Conservation (phyloP, 2,113 vertebrate species). For the Burhinus oedicnemus region DNA sequence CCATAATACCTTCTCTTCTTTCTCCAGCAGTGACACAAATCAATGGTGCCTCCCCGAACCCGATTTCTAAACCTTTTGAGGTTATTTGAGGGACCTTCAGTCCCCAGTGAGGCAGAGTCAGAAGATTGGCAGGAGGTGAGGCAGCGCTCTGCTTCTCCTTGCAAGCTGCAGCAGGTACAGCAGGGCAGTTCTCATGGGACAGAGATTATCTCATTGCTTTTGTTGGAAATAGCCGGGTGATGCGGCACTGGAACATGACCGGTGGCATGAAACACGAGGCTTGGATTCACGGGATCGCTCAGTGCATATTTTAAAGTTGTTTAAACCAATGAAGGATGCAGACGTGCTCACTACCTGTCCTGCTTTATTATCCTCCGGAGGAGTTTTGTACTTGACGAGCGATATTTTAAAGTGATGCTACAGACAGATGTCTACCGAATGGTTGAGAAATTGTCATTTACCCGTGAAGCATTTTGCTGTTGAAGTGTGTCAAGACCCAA, state of each 20-base stretch:
- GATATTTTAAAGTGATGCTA: background rate
- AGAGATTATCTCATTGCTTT: background rate
- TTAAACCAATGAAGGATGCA: background rate
- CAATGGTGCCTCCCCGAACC: background rate
- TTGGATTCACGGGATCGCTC: accelerated
- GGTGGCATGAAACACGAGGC: background rate
- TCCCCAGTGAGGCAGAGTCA: background rate
- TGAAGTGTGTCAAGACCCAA: background rate
- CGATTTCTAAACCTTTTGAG: background rate
- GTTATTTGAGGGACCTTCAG: background rate
- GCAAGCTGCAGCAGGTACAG: background rate
- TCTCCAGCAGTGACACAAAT: background rate
- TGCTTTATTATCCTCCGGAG: background rate
- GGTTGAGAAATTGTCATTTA: background rate
- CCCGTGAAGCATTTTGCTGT: background rate
- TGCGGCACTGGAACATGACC: background rate
- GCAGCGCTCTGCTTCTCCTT: background rate
- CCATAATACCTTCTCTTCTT: background rate
- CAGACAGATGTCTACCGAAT: too few species aligned
- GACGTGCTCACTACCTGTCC: background rate
- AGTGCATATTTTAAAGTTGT: background rate
- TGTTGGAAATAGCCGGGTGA: background rate
- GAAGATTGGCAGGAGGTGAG: background rate
- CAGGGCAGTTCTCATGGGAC: background rate
- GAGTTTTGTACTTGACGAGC: background rate